Conservation (phyloP, 2,797 vertebrate species). For the Garrulus glandarius region DNA sequence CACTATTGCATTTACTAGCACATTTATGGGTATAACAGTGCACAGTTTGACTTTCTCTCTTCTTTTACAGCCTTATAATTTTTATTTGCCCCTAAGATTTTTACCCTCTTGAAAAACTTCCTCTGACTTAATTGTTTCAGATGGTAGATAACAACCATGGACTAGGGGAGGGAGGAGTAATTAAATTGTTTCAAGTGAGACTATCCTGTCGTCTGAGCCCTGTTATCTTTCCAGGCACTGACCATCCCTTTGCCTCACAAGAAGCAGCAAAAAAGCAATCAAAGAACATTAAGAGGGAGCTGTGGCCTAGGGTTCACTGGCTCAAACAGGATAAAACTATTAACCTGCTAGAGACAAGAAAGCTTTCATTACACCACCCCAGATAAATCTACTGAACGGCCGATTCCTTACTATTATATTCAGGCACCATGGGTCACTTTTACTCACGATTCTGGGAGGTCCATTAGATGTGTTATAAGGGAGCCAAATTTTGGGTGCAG, state of each 20-base stretch:
- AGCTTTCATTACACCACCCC: neutral
- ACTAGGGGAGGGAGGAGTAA: neutral
- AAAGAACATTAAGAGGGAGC: neutral
- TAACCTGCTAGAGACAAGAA: neutral
- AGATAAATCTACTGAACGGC: neutral
- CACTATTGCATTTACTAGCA: neutral
- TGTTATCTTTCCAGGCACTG: neutral
- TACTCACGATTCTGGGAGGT: neutral
- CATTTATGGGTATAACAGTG: neutral
- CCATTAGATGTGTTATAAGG: neutral
- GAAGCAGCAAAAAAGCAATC: neutral
- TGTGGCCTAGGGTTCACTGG: neutral
- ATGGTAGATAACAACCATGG: neutral
- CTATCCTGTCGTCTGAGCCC: neutral
- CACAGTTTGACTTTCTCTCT: neutral
- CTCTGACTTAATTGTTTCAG: neutral
- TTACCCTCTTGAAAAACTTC: neutral
- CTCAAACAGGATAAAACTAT: neutral
- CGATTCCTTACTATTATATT: neutral
- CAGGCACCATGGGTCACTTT: neutral
- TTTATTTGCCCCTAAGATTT: neutral
- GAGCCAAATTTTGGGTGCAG: neutral
- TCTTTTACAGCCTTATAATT: neutral
- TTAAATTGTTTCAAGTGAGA: neutral
- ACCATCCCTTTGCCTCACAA: neutral